Percentiles rank a stretch among this genome's conserved stretches.
These are phyloP conservation scores for Aphaenogaster floridana DNA, from an alignment of 1,140 invertebrate species.

Conservation along the genomic window DNA sequence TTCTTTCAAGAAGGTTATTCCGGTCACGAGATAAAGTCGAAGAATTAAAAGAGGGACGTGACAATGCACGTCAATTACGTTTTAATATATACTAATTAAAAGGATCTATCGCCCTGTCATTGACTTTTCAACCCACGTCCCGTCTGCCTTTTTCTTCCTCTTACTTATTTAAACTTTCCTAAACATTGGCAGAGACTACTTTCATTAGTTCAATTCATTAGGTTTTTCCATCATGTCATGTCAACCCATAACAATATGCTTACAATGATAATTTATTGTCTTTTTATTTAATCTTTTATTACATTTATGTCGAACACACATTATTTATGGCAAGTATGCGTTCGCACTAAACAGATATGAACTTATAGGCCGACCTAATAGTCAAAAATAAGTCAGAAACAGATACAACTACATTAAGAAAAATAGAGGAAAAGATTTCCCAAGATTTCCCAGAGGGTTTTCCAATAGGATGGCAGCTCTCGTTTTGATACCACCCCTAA, in stretches of 20 bases:
- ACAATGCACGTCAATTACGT: neutral
- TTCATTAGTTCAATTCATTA: neutral
- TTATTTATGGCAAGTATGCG: neutral
- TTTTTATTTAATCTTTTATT: neutral
- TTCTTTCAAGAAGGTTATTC: slow-evolving; percentile 23
- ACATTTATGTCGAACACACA: neutral
- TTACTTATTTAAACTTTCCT: neutral
- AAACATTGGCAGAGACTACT: neutral
- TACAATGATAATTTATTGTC: neutral
- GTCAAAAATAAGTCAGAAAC: neutral
- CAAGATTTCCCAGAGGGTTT: slow-evolving; percentile 17
- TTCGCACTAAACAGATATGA: neutral
- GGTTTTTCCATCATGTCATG: neutral
- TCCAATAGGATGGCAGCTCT: neutral
- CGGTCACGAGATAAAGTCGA: neutral
- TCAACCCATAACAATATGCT: neutral
- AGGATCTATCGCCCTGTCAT: neutral
- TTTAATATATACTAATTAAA: slow-evolving; percentile 6
- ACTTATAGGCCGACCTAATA: neutral
- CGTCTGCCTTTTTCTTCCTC: neutral
- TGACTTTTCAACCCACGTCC: neutral
- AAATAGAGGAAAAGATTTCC: neutral
- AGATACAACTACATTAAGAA: neutral
- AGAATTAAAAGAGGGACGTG: neutral
- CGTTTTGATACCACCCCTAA: slow-evolving; percentile 7